These are phyloP conservation scores for Gymnocypris eckloni DNA, from an alignment of 2,797 vertebrate genomes.

Conservation along the genomic window DNA sequence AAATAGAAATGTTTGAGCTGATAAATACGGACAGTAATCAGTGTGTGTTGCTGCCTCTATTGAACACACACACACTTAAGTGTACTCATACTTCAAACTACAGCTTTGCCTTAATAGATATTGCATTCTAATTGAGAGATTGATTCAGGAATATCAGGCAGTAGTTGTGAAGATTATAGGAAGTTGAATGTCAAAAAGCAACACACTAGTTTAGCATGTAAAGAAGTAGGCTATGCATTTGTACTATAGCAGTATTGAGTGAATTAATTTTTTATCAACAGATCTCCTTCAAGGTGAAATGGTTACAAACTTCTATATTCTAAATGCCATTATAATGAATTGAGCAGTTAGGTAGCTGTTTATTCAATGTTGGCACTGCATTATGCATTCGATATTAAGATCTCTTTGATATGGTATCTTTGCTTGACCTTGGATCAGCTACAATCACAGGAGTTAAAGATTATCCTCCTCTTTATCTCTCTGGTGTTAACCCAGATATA, in stretches of 20 bases:
- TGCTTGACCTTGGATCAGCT: conserved; percentile 56
- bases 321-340: conserved; percentile 70
- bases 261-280: conserved; percentile 41
- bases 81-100: conserved; percentile 10
- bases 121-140: conserved; percentile 46
- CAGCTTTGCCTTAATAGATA: conserved; percentile 29
- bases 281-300: conserved; percentile 62
- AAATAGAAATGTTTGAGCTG: conserved; percentile 56
- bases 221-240: background rate
- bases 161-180: conserved; percentile 72
- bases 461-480: conserved; percentile 40
- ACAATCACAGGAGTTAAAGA: conserved; percentile 48
- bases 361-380: conserved; percentile 54
- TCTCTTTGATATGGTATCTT: conserved; percentile 50
- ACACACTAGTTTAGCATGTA: background rate
- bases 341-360: conserved; percentile 62
- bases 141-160: conserved; percentile 73
- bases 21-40: conserved; percentile 49
- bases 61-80: background rate
- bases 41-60: background rate
- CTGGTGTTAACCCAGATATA: conserved; percentile 9
- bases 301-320: conserved; percentile 71
- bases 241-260: background rate
- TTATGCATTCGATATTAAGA: conserved; percentile 44
- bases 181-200: conserved; percentile 65